phyloP scores from a whole-genome alignment of 1,140 invertebrate species.

The Drosophila busckii region DNA sequence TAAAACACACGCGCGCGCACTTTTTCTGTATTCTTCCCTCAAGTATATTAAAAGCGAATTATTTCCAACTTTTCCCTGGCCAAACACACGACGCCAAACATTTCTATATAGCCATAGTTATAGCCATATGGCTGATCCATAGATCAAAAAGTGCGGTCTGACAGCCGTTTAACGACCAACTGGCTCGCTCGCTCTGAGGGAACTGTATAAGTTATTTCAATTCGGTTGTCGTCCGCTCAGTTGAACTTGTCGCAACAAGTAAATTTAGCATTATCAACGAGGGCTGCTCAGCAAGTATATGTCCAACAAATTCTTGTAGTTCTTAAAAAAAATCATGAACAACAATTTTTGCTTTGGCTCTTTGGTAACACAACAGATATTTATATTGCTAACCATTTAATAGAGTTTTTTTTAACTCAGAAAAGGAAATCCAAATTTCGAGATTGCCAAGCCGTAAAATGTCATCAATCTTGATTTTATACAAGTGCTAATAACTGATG shows the following conservation, averaged over 20 bases:
- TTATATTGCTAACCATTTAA: not conserved
- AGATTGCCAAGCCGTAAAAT: no score
- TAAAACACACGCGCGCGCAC: slow-evolving; percentile 6
- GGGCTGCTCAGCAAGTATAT: slow-evolving; percentile 1
- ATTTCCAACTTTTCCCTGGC: slow-evolving; percentile 54
- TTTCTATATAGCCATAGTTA: slow-evolving; percentile 16
- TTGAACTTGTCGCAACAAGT: slow-evolving; percentile 37
- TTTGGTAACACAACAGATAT: not conserved
- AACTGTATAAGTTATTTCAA: slow-evolving; percentile 31
- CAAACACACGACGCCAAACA: slow-evolving; percentile 64
- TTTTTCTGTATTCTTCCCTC: no score
- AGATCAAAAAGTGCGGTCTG: slow-evolving; percentile 31
- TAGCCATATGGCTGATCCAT: not conserved
- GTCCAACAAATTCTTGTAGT: no score
- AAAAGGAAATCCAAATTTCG: no score
- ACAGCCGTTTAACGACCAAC: slow-evolving; percentile 16
- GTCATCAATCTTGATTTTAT: no score
- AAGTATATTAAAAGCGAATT: slow-evolving; percentile 29
- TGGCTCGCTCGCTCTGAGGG: slow-evolving; percentile 31
- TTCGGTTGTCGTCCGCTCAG: not conserved
- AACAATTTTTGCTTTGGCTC: no score
- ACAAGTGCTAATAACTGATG: no score
- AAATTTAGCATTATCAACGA: slow-evolving; percentile 42
- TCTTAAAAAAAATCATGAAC: not conserved
- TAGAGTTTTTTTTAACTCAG: not conserved